phyloP scores from a whole-genome alignment of 37 sponge, comb jelly and placozoan genomes.

The Beroe ovata region DNA sequence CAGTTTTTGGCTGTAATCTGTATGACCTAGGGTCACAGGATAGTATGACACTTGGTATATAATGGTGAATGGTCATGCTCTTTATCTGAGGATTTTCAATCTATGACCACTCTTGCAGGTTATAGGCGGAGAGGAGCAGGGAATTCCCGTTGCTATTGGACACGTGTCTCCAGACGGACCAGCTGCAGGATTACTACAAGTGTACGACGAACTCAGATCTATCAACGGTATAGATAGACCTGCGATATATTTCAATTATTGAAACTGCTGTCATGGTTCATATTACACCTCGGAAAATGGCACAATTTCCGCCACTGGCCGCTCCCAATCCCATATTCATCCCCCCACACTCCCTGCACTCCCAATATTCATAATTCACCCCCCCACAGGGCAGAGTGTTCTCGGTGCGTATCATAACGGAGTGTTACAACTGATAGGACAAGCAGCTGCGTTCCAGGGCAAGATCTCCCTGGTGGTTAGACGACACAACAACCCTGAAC shows the following conservation, averaged over 20 bases:
- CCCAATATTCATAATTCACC: background rate
- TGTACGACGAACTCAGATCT: constrained; percentile 51
- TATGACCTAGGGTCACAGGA: no score
- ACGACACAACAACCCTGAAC: constrained; percentile 66
- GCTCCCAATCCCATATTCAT: no score
- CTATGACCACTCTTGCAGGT: background rate
- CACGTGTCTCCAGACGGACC: constrained; percentile 44
- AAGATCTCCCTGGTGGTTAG: constrained; percentile 66
- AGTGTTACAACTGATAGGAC: background rate
- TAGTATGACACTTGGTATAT: no score
- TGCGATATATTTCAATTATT: no score
- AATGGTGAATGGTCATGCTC: no score
- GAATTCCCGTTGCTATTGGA: constrained; percentile 69
- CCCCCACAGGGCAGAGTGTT: constrained; percentile 31
- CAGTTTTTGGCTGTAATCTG: no score
- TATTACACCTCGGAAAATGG: no score
- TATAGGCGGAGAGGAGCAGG: constrained; percentile 71
- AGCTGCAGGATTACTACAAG: constrained; percentile 18
- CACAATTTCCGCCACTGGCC: no score
- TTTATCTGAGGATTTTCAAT: no score
- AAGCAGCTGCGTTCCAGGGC: constrained; percentile 68
- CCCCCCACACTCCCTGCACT: no score
- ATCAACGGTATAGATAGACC: constrained; percentile 33
- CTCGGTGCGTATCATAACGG: constrained; percentile 19
- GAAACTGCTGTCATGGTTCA: no score